A percentile compares a stretch with the other conserved stretches of the same genome.
Evolutionary conservation across 1,140 invertebrate species (phyloP).

Genomic region (Drosophila sp.): DNA sequence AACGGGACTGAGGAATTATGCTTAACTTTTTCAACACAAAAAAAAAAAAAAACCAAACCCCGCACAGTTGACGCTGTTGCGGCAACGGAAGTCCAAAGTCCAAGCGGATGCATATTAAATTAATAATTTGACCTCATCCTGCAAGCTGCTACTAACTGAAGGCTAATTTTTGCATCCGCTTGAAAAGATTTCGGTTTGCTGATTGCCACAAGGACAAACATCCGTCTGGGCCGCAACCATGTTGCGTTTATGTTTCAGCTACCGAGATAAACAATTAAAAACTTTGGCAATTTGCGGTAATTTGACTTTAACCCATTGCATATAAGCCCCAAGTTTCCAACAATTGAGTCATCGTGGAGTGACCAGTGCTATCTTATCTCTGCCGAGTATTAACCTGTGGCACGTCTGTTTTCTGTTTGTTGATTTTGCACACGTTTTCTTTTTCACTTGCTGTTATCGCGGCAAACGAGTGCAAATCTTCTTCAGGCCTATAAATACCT

Average conservation of each 20-base stretch:
- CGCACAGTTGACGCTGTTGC: slow-evolving; percentile 28
- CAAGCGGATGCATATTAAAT: slow-evolving; percentile 80
- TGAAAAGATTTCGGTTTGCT: slow-evolving; percentile 68
- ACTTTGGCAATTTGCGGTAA: slow-evolving; percentile 79
- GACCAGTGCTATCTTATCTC: slow-evolving; percentile 45
- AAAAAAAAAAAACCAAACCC: too few species aligned
- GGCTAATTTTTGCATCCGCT: slow-evolving; percentile 68
- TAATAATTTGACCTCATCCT: slow-evolving; percentile 79
- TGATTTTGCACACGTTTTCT: slow-evolving; percentile 64
- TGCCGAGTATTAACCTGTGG: slow-evolving; percentile 9
- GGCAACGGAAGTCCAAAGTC: slow-evolving; percentile 64
- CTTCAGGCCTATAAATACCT: slow-evolving; percentile 43
- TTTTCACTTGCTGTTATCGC: background rate
- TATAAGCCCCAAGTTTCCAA: slow-evolving; percentile 34
- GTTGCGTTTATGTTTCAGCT: slow-evolving; percentile 73
- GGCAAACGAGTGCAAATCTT: slow-evolving; percentile 44
- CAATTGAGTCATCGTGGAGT: slow-evolving; percentile 13
- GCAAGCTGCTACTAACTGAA: slow-evolving; percentile 34
- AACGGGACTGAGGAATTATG: slow-evolving; percentile 4
- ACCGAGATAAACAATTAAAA: slow-evolving; percentile 79
- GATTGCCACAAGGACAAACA: slow-evolving; percentile 73
- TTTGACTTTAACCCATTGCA: slow-evolving; percentile 63
- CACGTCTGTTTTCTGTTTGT: slow-evolving; percentile 45
- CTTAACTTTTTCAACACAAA: slow-evolving; percentile 52
- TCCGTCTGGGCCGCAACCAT: slow-evolving; percentile 37